Base-by-base conservation (phyloP, 2,113 vertebrate genomes). In the Eptesicus fuscus region DNA sequence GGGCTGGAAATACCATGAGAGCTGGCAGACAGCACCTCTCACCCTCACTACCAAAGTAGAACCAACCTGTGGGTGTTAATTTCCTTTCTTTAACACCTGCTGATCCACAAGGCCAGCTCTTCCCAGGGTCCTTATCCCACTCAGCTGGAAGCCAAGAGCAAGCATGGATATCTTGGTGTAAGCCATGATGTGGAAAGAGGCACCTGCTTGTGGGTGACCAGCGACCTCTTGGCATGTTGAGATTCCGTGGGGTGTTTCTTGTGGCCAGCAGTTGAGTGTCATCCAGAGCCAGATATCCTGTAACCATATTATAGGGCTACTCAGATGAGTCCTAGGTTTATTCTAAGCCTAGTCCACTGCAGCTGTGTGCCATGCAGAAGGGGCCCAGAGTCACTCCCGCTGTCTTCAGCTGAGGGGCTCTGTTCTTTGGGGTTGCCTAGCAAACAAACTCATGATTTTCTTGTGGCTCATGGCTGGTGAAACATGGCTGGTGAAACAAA, bases 21-120 rank as follows among this genome's bases (percentile, higher is more conserved):
- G 73, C 61, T 94, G 82, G 63, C 67, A 94, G 93, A 49, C 25
- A 87, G 53, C 56, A 77, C 69, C 79, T 95, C 80, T 97, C 93
- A 93, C 73, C 42, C 69, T 30, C 0, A 91, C 85, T 77, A 28
- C 88, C 51, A 70, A 91, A 93, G 44, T 78, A 74, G 69, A 97
- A 77, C 42, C 49, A 94, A 63, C 70, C 44, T 85, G 32, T 90
- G 35, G 78, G 53, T 88, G 79, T 79, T 91, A 22, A 83, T 91
- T 93, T 96, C 73, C 56, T 76, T 47, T 67, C 71, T 79, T 96
- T 97, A 94, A 85, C 0, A 28, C 67, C 78, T 95, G 42, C 78
- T 94, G 44, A 91, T 93, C 74, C 51, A 77, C 37, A 91, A 83
- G 63, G 32, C 71, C 83, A 88, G 49, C 30, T 87, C 49, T 85